Evolutionary conservation across 2,113 vertebrate species (phyloP), one percentile per base, ranked within the genome.

Genomic region (Mungos mungo): DNA sequence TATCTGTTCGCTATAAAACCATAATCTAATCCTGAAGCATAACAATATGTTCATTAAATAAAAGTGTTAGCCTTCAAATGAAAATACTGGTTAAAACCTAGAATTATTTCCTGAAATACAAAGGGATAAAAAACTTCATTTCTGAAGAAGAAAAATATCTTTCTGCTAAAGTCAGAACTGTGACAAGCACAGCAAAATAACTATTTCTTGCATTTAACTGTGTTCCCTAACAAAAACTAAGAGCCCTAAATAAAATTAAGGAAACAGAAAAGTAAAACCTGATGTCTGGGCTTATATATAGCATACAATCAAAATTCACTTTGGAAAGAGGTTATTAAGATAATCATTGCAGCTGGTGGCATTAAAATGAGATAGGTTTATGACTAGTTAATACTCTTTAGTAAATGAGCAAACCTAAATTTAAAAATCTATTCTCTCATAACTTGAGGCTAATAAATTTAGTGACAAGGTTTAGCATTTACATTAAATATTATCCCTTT

Each of bases 361-460:
- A 95, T 93, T 95, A 91, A 86, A 94, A 96, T 10, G 89, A 3
- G 7, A 11, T 89, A 97, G 29, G 18, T 93, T 94, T 90, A 96
- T 14, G 68, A 83, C 18, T 83, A 82, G 35, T n/a, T 81, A 38
- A 38, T 81, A 90, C 71, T 93, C 96, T 77, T 81, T 1, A 95
- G 18, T 83, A 94, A 90, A 96, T 83, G 41, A 97, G 57, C n/a
- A 97, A 65, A 91, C 15, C 83, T 94, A 86, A 97, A 71, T 95
- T 95, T 82, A 95, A 86, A 82, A 93, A 83, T 25, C 52, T 60
- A 86, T 74, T 97, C 71, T 97, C 25, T 79, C 23, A 74, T 88
- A 31, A 88, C 11, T 95, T 96, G 84, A 88, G 31, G 88, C 25
- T 88, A 93, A 81, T 81, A 93, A 69, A 63, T 90, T 87, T 60